phyloP scores from a whole-genome alignment of 2,113 vertebrate species.

The Trachemys scripta region DNA sequence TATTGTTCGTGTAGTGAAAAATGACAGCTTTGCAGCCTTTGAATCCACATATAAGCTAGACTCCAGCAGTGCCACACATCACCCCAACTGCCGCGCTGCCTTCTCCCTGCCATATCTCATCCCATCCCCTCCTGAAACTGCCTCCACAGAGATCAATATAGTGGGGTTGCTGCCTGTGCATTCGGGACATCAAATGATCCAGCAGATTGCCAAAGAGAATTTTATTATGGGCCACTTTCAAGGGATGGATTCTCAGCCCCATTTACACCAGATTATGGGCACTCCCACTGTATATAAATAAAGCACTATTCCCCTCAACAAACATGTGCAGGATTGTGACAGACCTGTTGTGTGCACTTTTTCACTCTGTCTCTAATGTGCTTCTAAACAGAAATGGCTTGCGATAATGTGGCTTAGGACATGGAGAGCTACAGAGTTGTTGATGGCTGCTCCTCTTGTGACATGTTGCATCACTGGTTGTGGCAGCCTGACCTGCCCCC shows the following conservation, averaged over 20 bases:
- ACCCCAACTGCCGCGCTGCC: neutral
- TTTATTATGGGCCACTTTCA: neutral
- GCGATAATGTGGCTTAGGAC: too few species aligned
- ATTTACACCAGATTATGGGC: neutral
- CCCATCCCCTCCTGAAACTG: neutral
- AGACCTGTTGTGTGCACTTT: too few species aligned
- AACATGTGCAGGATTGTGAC: neutral
- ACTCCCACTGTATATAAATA: neutral
- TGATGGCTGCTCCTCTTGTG: too few species aligned
- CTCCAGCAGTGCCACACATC: neutral
- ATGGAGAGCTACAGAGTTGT: too few species aligned
- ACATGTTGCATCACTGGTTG: too few species aligned
- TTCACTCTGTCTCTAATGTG: too few species aligned
- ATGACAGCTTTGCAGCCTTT: neutral
- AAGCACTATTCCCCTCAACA: neutral
- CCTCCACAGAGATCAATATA: neutral
- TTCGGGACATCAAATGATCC: neutral
- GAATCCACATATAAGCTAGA: neutral
- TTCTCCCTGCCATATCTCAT: neutral
- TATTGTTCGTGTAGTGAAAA: neutral
- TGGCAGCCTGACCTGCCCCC: too few species aligned
- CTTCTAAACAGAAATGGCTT: too few species aligned
- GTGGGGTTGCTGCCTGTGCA: rapidly evolving
- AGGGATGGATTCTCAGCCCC: neutral
- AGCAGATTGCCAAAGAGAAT: neutral